Evolutionary conservation across 2,888 invertebrate genomes (phyloP).

Genomic region (Agrotis clavis): DNA sequence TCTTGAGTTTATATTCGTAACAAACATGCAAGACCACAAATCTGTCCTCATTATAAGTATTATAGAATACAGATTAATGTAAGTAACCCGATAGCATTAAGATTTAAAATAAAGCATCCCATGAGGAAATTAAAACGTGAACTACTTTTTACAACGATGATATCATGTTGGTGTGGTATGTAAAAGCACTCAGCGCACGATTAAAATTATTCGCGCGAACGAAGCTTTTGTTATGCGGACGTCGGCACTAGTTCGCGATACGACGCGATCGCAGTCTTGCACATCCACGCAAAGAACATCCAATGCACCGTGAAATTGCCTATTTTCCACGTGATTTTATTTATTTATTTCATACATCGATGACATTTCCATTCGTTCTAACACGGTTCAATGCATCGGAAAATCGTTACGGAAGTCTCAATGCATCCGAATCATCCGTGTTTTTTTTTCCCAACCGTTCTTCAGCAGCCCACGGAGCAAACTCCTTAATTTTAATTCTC

Average conservation of each 20-base stretch:
- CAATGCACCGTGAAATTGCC: slow-evolving; percentile 91
- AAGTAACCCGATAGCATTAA: too few species aligned
- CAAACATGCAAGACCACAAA: too few species aligned
- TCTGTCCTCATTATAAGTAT: too few species aligned
- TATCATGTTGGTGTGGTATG: neutral
- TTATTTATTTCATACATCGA: slow-evolving; percentile 90
- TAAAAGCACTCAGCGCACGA: slow-evolving; percentile 64
- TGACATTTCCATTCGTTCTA: slow-evolving; percentile 84
- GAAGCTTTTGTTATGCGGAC: slow-evolving; percentile 83
- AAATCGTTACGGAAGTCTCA: slow-evolving; percentile 71
- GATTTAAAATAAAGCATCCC: too few species aligned
- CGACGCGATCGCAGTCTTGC: slow-evolving; percentile 73
- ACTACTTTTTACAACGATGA: neutral
- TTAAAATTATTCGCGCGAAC: slow-evolving; percentile 83
- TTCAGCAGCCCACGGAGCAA: slow-evolving; percentile 60
- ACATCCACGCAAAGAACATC: slow-evolving; percentile 85
- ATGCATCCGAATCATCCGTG: slow-evolving; percentile 62
- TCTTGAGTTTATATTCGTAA: too few species aligned
- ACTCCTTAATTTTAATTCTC: slow-evolving; percentile 76
- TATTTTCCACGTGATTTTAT: slow-evolving; percentile 91
- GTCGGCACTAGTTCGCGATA: slow-evolving; percentile 70
- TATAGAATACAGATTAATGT: too few species aligned
- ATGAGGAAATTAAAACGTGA: too few species aligned
- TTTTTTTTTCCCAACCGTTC: slow-evolving; percentile 64
- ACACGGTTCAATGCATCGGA: slow-evolving; percentile 76